These are phyloP conservation scores for Nasua narica DNA, from an alignment of 2,797 vertebrate species.

Conservation along the genomic window DNA sequence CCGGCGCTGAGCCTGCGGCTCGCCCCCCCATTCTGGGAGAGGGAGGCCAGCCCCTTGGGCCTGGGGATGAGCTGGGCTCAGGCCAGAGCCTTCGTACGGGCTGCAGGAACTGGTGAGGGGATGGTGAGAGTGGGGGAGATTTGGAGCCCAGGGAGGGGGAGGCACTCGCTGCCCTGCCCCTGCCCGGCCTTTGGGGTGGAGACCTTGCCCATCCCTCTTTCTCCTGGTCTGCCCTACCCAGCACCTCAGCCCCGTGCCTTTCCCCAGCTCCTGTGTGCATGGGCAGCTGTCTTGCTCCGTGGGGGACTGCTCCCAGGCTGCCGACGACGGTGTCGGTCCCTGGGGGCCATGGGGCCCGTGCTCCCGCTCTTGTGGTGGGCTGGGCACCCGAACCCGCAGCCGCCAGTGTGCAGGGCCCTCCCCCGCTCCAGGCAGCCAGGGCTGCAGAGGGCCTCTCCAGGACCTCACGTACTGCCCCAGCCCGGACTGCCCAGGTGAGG, in stretches of 20 bases:
- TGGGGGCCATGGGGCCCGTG: slow-evolving; percentile 90
- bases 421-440: slow-evolving; percentile 82
- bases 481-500: slow-evolving; percentile 88
- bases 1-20: slow-evolving; percentile 58
- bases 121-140: accelerated
- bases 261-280: slow-evolving; percentile 84
- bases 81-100: slow-evolving; percentile 83
- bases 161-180: not conserved
- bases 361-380: slow-evolving; percentile 88
- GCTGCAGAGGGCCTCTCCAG: slow-evolving; percentile 83
- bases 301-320: slow-evolving; percentile 82
- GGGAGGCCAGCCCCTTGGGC: slow-evolving; percentile 65
- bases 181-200: not conserved
- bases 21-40: slow-evolving; percentile 61
- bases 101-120: slow-evolving; percentile 79
- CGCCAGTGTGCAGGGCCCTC: slow-evolving; percentile 83
- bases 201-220: not conserved
- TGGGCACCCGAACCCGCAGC: slow-evolving; percentile 86
- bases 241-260: not conserved
- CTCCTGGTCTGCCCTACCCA: accelerated
- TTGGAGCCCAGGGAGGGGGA: not conserved
- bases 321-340: slow-evolving; percentile 74
- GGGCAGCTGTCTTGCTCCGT: slow-evolving; percentile 88
- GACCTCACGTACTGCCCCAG: slow-evolving; percentile 89
- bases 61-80: slow-evolving; percentile 84